Evolutionary conservation across 37 sponge, comb jelly and placozoan species (phyloP), one percentile per base, ranked within the genome.

Genomic region (Mnemiopsis leidyi): DNA sequence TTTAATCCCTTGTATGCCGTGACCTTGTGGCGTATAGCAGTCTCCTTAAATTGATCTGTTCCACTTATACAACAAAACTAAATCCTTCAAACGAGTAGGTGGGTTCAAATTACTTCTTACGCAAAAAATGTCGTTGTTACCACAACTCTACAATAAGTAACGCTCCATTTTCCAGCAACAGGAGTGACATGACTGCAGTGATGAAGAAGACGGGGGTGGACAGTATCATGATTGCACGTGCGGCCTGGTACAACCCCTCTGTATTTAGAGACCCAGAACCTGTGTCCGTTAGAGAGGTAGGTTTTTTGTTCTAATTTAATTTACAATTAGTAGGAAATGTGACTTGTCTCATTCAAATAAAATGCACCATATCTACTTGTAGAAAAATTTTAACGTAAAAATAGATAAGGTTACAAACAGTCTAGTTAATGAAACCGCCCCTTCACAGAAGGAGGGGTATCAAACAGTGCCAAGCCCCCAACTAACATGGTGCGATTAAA

Each of bases 221-320:
- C n/a, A 23, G 36, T n/a, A 85, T 97, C 36, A 99, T 99, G 99
- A 29, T 99, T 23, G 99, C 99, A 16, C 71, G 99, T 76, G 96
- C 97, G 13, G 99, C 99, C 38, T 94, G 96, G 94, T 90, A 95
- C 93, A 97, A 99, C 76, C 96, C 96, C 16, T 97, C 97, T 1
- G 83, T 99, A 18, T 99, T 99, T 94, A 95, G 99, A 96, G 96
- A 82, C 0, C 35, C 61, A 23, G 93, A 39, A 23, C 90, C 90
- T 13, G 61, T 21, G 0, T 61, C 90, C 5, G 35, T 40, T 18
- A 85, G 36, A 85, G 61, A 38, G 40, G 90, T 85, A 39, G 23
- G 38, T 79, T 1, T 13, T 48, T 48, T 48, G 9, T 48, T 18
- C 61, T 48, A 48, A 48, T 48, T 48, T 48, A 48, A 48, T 13